Conservation (phyloP, 2,888 invertebrate genomes). For the Drosophila limbata region DNA sequence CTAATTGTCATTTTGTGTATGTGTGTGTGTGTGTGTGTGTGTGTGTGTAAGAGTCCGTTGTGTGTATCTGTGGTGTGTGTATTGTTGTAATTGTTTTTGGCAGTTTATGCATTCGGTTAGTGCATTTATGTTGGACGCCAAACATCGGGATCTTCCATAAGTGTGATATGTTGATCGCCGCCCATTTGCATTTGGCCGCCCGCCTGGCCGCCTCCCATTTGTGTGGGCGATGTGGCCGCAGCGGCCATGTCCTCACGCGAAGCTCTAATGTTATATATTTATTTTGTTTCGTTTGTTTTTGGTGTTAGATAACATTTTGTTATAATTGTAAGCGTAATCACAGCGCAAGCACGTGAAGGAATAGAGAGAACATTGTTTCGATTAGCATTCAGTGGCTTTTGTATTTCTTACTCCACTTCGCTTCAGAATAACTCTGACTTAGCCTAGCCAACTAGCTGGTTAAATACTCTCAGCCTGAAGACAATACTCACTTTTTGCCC, state of each 20-base stretch:
- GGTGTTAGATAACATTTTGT: conserved; percentile 41
- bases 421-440: conserved; percentile 24
- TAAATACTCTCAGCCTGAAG: not conserved
- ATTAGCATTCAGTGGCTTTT: conserved; percentile 63
- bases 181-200: conserved; percentile 85
- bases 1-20: conserved; percentile 30
- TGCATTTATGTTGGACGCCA: conserved; percentile 95
- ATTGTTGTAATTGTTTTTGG: conserved; percentile 54
- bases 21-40: conserved; percentile 38
- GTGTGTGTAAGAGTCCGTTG: conserved; percentile 21
- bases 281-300: conserved; percentile 36
- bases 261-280: conserved; percentile 87
- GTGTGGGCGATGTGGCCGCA: conserved; percentile 89
- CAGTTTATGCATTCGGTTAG: conserved; percentile 60
- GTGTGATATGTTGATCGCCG: conserved; percentile 90
- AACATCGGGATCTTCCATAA: conserved; percentile 97
- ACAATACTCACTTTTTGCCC: conserved; percentile 94
- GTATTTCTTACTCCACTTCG: conserved; percentile 21
- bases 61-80: conserved; percentile 22
- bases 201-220: conserved; percentile 87
- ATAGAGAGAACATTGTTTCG: conserved; percentile 72
- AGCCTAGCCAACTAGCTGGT: conserved; percentile 26
- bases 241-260: conserved; percentile 94
- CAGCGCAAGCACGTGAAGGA: conserved; percentile 68
- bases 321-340: conserved; percentile 64